These are phyloP conservation scores for Columba janthina DNA, from an alignment of 2,113 vertebrate species.

Conservation along the genomic window DNA sequence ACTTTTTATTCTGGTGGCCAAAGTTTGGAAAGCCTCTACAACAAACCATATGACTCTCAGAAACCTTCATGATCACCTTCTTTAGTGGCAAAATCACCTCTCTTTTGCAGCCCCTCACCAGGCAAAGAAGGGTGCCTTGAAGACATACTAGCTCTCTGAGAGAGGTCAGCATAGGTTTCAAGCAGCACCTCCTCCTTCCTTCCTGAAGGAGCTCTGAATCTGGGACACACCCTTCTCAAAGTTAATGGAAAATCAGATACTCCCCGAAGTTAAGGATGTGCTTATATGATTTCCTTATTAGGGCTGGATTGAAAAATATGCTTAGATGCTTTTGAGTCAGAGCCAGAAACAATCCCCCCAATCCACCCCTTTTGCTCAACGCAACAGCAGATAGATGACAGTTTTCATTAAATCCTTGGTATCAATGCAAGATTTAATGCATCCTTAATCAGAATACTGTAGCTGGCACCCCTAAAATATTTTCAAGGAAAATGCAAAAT, in stretches of 20 bases:
- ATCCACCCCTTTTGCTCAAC: background rate
- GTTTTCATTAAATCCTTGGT: background rate
- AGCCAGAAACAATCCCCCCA: background rate
- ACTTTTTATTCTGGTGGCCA: background rate
- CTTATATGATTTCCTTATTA: background rate
- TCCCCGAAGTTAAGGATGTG: background rate
- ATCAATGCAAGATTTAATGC: background rate
- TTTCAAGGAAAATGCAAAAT: background rate
- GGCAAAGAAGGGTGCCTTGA: background rate
- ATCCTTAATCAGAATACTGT: background rate
- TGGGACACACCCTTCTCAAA: background rate
- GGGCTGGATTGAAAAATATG: background rate
- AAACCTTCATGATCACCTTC: accelerated
- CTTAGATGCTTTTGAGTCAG: background rate
- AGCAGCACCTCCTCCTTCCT: background rate
- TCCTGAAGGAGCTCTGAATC: background rate
- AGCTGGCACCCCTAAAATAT: background rate
- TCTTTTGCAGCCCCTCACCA: background rate
- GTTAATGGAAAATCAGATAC: background rate
- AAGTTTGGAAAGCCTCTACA: background rate
- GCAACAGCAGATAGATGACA: background rate
- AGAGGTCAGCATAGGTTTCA: background rate
- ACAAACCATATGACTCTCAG: background rate
- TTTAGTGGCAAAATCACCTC: background rate
- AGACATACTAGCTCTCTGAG: background rate